Evolutionary conservation across 2,888 invertebrate genomes (phyloP), one percentile per base, ranked within the genome.

Genomic region (Melitaea athalia): DNA sequence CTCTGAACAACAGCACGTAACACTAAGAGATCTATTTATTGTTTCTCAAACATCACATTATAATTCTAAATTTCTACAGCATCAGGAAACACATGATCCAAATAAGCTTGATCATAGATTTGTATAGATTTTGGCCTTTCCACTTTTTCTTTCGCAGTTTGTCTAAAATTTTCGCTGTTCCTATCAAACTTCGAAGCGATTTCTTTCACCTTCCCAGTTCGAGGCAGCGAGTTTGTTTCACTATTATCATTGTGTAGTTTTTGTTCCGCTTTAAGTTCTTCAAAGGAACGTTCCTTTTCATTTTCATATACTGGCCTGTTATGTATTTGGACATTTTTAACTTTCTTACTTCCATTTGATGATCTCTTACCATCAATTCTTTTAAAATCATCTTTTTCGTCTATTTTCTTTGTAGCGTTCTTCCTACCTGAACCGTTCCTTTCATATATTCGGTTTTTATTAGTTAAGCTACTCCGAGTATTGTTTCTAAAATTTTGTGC

Each of bases 41-140:
- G 66, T 73, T 74, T 71, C 75, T 75, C 76, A 72, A 72, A 72
- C 72, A 74, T 64, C 75, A 66, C 71, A 70, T 31, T n/a, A 31
- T 68, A 72, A 65, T 74, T 66, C 83, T 80, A 92, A 76, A 92
- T 89, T 84, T 92, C 92, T 72, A 92, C 85, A 73, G 92, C 92
- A 74, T 92, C 91, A 69, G 94, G 94, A 78, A 95, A 95, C 73
- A 95, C 90, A 75, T 94, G 94, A 78, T 95, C 94, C 76, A 94
- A 91, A 82, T 94, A 95, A 70, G 93, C 93, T 80, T 94, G 94
- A 77, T 94, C 94, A 76, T 88, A 93, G 75, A 92, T 92, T 78
- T 94, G 94, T 70, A 94, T 79, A 12, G 94, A 94, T 79, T 93
- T 94, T 47, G 94, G 94, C 81, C 94, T 89, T 11, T 89, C 84